Evolutionary conservation across 2,113 vertebrate genomes (phyloP).

Genomic region (Silurus glanis): DNA sequence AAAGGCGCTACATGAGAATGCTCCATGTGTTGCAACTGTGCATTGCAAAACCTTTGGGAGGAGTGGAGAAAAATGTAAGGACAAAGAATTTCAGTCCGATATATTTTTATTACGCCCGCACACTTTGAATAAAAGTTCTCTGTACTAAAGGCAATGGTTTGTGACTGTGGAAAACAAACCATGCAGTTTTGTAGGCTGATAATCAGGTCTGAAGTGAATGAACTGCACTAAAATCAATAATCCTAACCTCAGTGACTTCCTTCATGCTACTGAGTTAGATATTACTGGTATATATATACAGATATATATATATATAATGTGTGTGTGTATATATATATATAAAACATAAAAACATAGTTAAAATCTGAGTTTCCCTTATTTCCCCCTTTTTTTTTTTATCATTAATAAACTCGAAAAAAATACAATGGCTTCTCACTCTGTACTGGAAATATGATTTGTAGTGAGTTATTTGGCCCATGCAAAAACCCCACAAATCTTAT

Average conservation of each 20-base stretch:
- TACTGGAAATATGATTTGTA: no score
- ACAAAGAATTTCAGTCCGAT: not conserved
- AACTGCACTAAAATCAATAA: not conserved
- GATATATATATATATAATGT: no score
- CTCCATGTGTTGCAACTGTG: not conserved
- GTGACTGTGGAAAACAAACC: not conserved
- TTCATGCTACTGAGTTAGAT: not conserved
- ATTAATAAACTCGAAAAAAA: no score
- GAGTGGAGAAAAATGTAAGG: not conserved
- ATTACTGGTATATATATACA: not conserved
- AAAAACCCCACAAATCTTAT: no score
- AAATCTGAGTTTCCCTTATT: no score
- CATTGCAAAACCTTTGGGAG: not conserved
- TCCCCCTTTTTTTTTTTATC: no score
- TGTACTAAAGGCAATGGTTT: not conserved
- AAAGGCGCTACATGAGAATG: not conserved
- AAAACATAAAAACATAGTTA: no score
- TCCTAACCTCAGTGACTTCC: not conserved
- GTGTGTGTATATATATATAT: no score
- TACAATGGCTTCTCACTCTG: no score
- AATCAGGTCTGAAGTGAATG: not conserved
- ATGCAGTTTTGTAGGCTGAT: not conserved
- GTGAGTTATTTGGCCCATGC: no score
- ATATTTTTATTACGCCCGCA: not conserved
- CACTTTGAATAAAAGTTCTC: not conserved